Evolutionary conservation across 1,140 invertebrate species (phyloP), one percentile per base, ranked within the genome.

Genomic region (Drosophila nigrodunni): DNA sequence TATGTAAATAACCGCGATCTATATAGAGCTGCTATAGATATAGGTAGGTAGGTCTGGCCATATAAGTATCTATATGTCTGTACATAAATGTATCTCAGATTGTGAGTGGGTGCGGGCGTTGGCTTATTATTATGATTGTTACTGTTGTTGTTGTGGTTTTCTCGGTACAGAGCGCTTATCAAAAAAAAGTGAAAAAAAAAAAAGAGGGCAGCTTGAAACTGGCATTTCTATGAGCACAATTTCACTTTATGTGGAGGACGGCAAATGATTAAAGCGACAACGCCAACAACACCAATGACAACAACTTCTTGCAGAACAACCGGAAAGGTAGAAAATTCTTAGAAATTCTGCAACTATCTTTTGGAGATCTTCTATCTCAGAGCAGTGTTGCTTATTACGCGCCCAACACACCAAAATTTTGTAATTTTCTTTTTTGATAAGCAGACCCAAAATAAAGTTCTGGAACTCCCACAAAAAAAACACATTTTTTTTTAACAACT

Each of bases 1-100:
- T 82, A 89, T 87, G 82, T 87, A 87, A 87, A 87, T 88, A 87
- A 73, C 66, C 67, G 73, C 80, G 82, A 89, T 87, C 82, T 74
- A 87, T 78, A 87, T 82, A 75, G 70, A 75, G 70, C 47, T 46
- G 65, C 65, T 65, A 74, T 41, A 68, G 57, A 57, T 69, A 68
- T 68, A 49, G 72, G 76, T 69, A 78, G 72, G 61, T 80, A 74
- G 81, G 62, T 67, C 66, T 41, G 41, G 21, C 61, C 50, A 54
- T 57, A 57, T 41, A 57, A 57, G 37, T 25, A 57, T 41, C 35
- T 39, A 55, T 55, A 54, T 54, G 52, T 54, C 13, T 69, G 46
- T 68, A 74, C 65, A 77, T 55, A 70, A 34, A 65, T 60, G 46
- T 72, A 72, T 72, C 59, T 71, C 52, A 49, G 60, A 64, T 74